Conservation (phyloP, 2,888 invertebrate species). For the Poecilus cupreus region DNA sequence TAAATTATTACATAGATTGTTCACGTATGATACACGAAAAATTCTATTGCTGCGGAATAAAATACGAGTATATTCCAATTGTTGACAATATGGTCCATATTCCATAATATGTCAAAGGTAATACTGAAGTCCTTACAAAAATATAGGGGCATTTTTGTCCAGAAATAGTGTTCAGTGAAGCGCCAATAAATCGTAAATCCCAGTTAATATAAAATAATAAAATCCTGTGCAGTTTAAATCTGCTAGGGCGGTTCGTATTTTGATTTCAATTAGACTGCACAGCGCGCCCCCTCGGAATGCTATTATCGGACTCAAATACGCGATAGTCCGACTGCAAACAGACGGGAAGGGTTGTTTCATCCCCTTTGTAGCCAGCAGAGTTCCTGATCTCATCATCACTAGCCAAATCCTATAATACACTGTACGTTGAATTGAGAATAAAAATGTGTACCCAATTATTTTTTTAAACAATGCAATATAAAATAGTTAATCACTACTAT, state of each 20-base stretch:
- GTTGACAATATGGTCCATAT: no score
- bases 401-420: conserved; percentile 38
- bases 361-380: conserved; percentile 26
- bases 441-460: no score
- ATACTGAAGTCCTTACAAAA: no score
- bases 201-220: conserved; percentile 38
- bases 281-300: conserved; percentile 68
- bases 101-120: no score
- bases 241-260: conserved; percentile 67
- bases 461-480: no score
- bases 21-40: no score
- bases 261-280: conserved; percentile 72
- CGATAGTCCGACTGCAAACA: conserved; percentile 35
- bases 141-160: no score
- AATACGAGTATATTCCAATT: no score
- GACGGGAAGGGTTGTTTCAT: conserved; percentile 42
- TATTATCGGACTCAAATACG: conserved; percentile 67
- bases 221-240: neutral
- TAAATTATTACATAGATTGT: no score
- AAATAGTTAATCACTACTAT: no score
- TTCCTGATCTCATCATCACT: conserved; percentile 32
- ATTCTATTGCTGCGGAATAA: no score
- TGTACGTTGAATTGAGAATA: neutral
- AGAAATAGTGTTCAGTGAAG: neutral
- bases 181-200: neutral